Conservation (phyloP, 2,888 invertebrate genomes). For the Drosophila eohydei region DNA sequence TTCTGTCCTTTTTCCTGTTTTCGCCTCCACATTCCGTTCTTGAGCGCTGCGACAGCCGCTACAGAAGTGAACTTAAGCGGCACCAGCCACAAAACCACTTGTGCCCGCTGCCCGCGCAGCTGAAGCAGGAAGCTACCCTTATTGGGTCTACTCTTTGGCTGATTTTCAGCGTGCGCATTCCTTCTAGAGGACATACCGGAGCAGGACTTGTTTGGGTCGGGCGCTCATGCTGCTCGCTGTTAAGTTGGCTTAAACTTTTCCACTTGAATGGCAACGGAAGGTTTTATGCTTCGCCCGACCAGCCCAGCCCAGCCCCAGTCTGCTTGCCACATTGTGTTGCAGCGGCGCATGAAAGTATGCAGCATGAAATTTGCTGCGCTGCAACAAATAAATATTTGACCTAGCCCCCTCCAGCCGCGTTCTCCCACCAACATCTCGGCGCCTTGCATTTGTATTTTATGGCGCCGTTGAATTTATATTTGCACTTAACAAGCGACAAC, state of each 20-base stretch:
- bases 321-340: constrained; percentile 62
- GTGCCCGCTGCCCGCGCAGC: neutral
- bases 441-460: constrained; percentile 59
- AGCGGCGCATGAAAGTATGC: constrained; percentile 76
- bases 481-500: constrained; percentile 70
- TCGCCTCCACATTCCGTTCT: constrained; percentile 21
- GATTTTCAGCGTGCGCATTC: constrained; percentile 61
- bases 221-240: constrained; percentile 26
- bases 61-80: constrained; percentile 51
- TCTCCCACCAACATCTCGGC: neutral
- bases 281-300: constrained; percentile 58
- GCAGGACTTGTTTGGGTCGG: constrained; percentile 1
- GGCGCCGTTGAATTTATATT: constrained; percentile 75
- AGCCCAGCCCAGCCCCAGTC: neutral
- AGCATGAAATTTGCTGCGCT: constrained; percentile 69
- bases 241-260: constrained; percentile 80
- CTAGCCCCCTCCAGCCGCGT: constrained; percentile 11
- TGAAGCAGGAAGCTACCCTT: constrained; percentile 17
- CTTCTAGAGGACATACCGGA: constrained; percentile 11
- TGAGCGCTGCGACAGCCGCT: constrained; percentile 42
- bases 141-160: constrained; percentile 33
- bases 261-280: constrained; percentile 79
- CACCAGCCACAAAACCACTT: constrained; percentile 29
- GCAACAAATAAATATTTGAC: constrained; percentile 78
- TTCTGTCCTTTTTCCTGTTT: constrained; percentile 24